Base-by-base conservation (phyloP, 2,113 vertebrate species). In the Scolopax mira region DNA sequence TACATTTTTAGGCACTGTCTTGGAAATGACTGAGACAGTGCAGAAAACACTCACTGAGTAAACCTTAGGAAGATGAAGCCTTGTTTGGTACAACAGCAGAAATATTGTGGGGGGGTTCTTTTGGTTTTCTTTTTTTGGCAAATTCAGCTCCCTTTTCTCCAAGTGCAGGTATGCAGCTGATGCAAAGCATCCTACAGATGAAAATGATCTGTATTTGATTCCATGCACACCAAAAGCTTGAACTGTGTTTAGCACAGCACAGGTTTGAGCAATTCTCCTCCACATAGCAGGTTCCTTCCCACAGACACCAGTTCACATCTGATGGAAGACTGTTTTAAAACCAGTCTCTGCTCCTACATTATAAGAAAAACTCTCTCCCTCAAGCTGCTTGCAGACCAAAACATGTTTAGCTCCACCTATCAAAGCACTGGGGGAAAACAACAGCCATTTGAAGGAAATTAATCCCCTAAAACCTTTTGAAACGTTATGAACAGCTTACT, bases 191-290 rank as follows among this genome's bases (percentile, higher is more conserved):
- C 52, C 73, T 79, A 48, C 33, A 61, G 83, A 79, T 65, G 52
- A 80, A 91, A 89, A 95, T 1, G 5, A 88, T 39, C 57, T 75
- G 41, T 21, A 49, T 74, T 81, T 84, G 77, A 92, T 94, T 90
- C 64, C 49, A 52, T 0, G 0, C 78, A 54, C 67, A 69, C 33
- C 0, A 0, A 74, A 69, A 28, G 41, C 65, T 88, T 93, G 83
- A 94, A 94, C 85, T 82, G 83, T 33, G 52, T 89, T 96, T 89
- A 96, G 89, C 94, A 89, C 88, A 90, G 89, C 88, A 94, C 35
- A 95, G 48, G 22, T 79, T 89, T 73, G 49, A 92, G 61, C 1
- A 1, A 37, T 67, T 57, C 35, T 96, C 90, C 92, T 69, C 60
- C 72, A 91, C 52, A 88, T 58, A 80, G 71, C 52, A 89, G n/a